These are phyloP conservation scores for Pteria penguin DNA, from an alignment of 2,888 invertebrate species.

Conservation along the genomic window DNA sequence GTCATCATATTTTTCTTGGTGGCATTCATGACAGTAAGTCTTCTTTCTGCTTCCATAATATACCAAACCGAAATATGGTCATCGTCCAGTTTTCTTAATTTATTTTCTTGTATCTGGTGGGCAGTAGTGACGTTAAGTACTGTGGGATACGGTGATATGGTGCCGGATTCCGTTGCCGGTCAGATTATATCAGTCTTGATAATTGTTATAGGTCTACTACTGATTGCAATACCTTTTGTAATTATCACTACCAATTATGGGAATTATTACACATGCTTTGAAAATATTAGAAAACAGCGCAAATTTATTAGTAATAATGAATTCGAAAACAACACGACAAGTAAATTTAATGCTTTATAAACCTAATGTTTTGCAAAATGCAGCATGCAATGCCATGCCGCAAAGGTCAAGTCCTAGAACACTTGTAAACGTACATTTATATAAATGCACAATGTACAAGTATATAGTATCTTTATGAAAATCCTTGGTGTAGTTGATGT, in stretches of 20 bases:
- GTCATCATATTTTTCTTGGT: background rate
- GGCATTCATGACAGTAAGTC: background rate
- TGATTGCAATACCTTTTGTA: background rate
- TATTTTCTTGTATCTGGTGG: background rate
- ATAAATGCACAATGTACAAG: no score
- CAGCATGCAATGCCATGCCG: no score
- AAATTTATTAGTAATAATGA: no score
- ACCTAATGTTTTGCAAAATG: no score
- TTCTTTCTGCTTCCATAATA: background rate
- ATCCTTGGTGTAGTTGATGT: no score
- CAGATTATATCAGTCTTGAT: background rate
- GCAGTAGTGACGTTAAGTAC: background rate
- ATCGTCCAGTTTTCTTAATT: background rate
- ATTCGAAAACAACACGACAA: no score
- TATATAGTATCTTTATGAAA: no score
- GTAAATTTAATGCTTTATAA: no score
- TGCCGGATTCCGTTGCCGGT: background rate
- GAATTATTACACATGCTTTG: background rate
- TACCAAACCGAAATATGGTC: background rate
- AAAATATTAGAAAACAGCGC: background rate
- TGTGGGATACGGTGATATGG: background rate
- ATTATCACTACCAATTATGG: background rate
- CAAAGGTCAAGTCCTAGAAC: no score
- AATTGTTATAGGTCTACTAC: background rate
- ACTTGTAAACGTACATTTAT: no score